Conservation (phyloP, 1,140 invertebrate genomes). For the Dendroctonus valens region DNA sequence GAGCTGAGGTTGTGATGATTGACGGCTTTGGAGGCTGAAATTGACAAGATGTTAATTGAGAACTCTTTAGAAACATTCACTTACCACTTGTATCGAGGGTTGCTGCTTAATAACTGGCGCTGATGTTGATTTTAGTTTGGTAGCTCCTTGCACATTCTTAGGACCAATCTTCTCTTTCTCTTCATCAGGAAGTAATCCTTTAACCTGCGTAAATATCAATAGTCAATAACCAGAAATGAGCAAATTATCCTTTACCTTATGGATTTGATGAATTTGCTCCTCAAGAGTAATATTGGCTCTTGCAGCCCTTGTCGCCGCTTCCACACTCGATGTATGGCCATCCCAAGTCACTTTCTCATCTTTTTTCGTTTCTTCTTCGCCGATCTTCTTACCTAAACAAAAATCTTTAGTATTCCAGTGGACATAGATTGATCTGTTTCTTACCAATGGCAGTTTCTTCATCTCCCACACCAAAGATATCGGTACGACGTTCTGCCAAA, state of each 20-base stretch:
- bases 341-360: conserved; percentile 96
- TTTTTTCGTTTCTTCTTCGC: conserved; percentile 87
- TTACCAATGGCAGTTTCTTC: conserved; percentile 96
- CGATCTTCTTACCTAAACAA: conserved; percentile 79
- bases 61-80: no score
- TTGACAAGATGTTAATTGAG: neutral
- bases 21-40: conserved; percentile 47
- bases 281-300: conserved; percentile 94
- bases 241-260: conserved; percentile 60
- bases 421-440: no score
- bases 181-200: conserved; percentile 89
- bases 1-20: conserved; percentile 49
- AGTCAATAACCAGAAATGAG: neutral
- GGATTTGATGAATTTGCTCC: conserved; percentile 96
- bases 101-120: conserved; percentile 11
- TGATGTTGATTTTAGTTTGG: neutral
- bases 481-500: conserved; percentile 96
- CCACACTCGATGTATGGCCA: conserved; percentile 93
- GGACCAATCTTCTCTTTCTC: conserved; percentile 91
- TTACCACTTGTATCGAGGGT: conserved; percentile 7
- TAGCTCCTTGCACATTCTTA: conserved; percentile 60
- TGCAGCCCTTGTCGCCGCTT: conserved; percentile 87
- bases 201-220: conserved; percentile 54
- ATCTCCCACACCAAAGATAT: conserved; percentile 98
- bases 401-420: neutral